These are phyloP conservation scores for Acleris holmiana DNA, from an alignment of 2,888 invertebrate species.

Conservation along the genomic window DNA sequence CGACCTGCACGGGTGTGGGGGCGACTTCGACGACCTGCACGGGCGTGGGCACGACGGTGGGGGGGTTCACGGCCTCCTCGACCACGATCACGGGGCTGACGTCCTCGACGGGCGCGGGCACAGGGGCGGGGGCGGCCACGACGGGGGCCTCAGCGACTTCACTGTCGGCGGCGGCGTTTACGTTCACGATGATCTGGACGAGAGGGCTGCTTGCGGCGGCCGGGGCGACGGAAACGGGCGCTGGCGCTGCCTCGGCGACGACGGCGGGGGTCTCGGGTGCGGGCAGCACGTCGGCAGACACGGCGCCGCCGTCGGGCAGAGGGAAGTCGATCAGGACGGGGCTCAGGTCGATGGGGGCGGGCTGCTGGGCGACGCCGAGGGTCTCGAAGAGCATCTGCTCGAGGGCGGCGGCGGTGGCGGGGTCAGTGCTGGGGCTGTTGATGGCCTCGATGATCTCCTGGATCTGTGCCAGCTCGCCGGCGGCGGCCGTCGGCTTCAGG, in stretches of 20 bases:
- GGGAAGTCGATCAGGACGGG: constrained; percentile 43
- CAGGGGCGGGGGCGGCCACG: constrained; percentile 23
- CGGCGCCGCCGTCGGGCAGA: constrained; percentile 18
- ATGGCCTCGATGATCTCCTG: constrained; percentile 60
- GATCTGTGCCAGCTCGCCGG: constrained; percentile 44
- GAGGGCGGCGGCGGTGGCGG: constrained; percentile 56
- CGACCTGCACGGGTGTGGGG: constrained; percentile 44
- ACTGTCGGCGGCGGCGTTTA: constrained; percentile 15
- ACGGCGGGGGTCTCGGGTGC: constrained; percentile 35
- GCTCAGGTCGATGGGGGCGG: constrained; percentile 45
- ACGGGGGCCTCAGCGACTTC: constrained; percentile 37
- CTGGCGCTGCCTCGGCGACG: neutral
- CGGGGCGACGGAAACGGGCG: constrained; percentile 26
- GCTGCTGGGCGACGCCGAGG: constrained; percentile 43
- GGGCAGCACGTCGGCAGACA: constrained; percentile 14
- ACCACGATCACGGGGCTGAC: constrained; percentile 24
- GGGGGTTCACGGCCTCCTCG: constrained; percentile 34
- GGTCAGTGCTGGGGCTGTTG: constrained; percentile 61
- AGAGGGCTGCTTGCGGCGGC: constrained; percentile 27
- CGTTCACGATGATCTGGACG: constrained; percentile 40
- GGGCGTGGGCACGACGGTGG: constrained; percentile 43
- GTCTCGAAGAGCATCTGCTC: constrained; percentile 45
- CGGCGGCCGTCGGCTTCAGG: constrained; percentile 44
- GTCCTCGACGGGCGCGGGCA: constrained; percentile 10
- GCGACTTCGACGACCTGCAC: constrained; percentile 39